These are phyloP conservation scores for Drosophila kuntzei DNA, from an alignment of 2,888 invertebrate species.

Conservation along the genomic window DNA sequence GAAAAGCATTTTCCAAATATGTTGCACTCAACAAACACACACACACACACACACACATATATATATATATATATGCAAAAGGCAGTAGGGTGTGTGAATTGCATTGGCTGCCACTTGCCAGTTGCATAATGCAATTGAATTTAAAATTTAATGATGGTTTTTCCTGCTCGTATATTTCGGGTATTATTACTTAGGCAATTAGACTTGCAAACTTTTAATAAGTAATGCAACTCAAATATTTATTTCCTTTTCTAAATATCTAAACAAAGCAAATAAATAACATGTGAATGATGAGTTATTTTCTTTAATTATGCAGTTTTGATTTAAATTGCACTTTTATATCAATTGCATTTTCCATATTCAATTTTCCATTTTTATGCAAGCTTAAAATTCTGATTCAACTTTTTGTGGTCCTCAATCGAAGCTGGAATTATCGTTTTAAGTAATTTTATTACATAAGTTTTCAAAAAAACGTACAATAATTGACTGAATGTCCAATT, in stretches of 20 bases:
- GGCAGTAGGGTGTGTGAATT: conserved; percentile 3
- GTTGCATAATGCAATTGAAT: conserved; percentile 73
- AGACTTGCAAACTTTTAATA: background rate
- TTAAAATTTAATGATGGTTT: conserved; percentile 60
- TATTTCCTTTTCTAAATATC: background rate
- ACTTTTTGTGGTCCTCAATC: background rate
- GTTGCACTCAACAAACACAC: conserved; percentile 34
- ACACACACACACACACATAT: background rate
- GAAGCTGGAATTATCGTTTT: background rate
- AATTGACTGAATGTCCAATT: background rate
- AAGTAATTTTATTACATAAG: background rate
- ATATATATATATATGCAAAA: background rate
- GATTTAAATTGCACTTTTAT: background rate
- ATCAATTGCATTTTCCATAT: background rate
- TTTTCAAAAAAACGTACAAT: background rate
- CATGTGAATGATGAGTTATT: background rate
- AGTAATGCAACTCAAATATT: background rate
- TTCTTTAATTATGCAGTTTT: background rate
- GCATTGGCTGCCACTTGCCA: conserved; percentile 19
- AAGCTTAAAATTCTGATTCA: background rate
- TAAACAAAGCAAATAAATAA: background rate
- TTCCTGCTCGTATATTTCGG: conserved; percentile 9
- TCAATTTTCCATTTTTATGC: background rate
- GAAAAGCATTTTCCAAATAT: conserved; percentile 59
- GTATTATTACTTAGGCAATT: conserved; percentile 1